phyloP scores from a whole-genome alignment of 2,113 vertebrate species.

The Semnopithecus entellus region DNA sequence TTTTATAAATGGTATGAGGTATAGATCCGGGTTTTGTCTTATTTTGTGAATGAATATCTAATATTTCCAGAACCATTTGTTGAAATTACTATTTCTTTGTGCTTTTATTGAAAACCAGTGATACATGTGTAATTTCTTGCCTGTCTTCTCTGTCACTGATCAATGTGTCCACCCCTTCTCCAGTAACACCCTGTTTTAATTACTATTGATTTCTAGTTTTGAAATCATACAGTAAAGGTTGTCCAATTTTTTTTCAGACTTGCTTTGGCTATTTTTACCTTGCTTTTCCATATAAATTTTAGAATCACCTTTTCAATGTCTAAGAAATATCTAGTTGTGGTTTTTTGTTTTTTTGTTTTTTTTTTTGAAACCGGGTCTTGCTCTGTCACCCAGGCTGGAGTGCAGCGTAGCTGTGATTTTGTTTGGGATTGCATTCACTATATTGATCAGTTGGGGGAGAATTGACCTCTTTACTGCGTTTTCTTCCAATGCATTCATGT shows the following conservation, averaged over 20 bases:
- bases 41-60: too few species aligned
- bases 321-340: background rate
- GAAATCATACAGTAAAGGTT: background rate
- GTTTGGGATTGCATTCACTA: too few species aligned
- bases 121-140: background rate
- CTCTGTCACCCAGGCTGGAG: too few species aligned
- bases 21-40: background rate
- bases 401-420: background rate
- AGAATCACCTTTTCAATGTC: background rate
- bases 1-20: background rate
- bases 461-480: rapidly evolving
- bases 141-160: background rate
- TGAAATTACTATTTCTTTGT: background rate
- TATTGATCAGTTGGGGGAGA: background rate
- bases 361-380: too few species aligned
- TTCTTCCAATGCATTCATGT: background rate
- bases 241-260: background rate
- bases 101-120: background rate
- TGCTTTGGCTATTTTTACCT: background rate
- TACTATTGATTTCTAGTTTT: background rate
- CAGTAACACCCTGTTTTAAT: background rate
- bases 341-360: too few species aligned
- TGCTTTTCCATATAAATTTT: background rate
- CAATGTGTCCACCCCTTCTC: background rate
- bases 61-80: background rate